Conservation (phyloP, 2,797 vertebrate genomes). For the Rhabdophis nuchalis region DNA sequence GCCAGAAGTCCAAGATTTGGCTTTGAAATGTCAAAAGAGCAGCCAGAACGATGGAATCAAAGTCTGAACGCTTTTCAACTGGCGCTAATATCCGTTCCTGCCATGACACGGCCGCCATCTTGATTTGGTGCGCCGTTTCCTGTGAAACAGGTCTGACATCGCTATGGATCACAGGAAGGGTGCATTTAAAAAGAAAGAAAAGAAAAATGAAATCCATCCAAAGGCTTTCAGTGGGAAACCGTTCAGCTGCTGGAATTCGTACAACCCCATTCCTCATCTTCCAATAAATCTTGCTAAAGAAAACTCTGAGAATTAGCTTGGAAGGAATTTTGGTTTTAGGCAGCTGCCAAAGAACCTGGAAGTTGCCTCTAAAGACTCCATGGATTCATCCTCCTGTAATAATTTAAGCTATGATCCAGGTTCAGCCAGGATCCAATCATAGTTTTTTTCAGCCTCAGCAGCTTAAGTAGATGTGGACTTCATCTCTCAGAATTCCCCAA, state of each 20-base stretch:
- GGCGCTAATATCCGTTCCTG: neutral
- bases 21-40: neutral
- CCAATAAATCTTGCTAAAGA: neutral
- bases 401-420: neutral
- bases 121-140: neutral
- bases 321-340: neutral
- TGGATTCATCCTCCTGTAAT: neutral
- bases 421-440: neutral
- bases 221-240: neutral
- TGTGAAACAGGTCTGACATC: neutral
- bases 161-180: neutral
- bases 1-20: neutral
- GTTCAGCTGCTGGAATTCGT: neutral
- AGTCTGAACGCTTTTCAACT: neutral
- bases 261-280: neutral
- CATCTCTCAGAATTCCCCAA: neutral
- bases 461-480: neutral
- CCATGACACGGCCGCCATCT: neutral
- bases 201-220: neutral
- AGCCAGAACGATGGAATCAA: neutral
- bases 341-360: neutral
- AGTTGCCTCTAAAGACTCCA: neutral
- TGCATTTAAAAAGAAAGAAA: neutral
- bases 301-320: neutral
- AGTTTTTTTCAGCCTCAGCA: neutral